Conservation (phyloP, 2,113 vertebrate species). For the Siphamia tubifer region DNA sequence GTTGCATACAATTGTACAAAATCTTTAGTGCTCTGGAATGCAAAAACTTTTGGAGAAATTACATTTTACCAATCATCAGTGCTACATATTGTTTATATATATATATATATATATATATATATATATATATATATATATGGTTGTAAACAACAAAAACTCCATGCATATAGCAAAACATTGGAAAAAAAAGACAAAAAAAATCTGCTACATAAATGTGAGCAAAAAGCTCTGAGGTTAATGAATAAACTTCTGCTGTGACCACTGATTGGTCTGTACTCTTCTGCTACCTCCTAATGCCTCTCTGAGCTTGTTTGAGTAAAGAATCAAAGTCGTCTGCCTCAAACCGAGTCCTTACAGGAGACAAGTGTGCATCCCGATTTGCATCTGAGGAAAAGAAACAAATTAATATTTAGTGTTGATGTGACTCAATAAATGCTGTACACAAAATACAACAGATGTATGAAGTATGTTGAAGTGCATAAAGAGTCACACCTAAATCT, state of each 20-base stretch:
- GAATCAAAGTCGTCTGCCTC: conserved; percentile 92
- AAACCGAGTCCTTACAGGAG: conserved; percentile 81
- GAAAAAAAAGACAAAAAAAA: neutral
- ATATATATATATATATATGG: neutral
- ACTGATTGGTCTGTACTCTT: neutral
- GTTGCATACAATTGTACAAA: conserved; percentile 29
- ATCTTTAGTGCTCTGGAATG: neutral
- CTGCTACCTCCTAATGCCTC: conserved; percentile 85
- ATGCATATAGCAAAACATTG: conserved; percentile 21
- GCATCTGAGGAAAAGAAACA: conserved; percentile 80
- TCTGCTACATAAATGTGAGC: conserved; percentile 41
- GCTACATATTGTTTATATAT: conserved; percentile 9
- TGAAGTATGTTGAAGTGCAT: neutral
- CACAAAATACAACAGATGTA: too few species aligned
- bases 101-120: neutral
- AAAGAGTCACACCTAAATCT: conserved; percentile 85
- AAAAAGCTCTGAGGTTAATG: conserved; percentile 46
- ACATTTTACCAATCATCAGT: conserved; percentile 6
- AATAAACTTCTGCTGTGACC: neutral
- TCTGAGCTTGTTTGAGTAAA: conserved; percentile 92
- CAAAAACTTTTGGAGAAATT: neutral
- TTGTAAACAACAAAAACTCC: conserved; percentile 22
- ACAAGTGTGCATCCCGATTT: conserved; percentile 81
- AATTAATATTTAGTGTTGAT: neutral
- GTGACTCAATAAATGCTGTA: neutral